These are phyloP conservation scores for Sinocyclocheilus anshuiensis DNA, from an alignment of 2,113 vertebrate species.

Conservation along the genomic window DNA sequence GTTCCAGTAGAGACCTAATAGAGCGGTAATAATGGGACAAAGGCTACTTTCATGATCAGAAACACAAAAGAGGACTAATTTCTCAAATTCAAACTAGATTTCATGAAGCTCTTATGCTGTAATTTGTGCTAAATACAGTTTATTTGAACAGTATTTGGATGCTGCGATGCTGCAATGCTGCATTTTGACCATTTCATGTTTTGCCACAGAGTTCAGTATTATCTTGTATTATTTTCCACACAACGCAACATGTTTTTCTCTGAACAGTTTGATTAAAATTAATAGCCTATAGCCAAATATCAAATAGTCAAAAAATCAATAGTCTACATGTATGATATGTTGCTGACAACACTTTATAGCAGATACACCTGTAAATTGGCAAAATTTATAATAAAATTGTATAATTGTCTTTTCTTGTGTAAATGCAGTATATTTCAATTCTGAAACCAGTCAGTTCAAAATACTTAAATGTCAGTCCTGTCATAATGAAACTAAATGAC, in stretches of 20 bases:
- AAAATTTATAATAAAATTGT: too few species aligned
- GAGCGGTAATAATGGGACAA: not conserved
- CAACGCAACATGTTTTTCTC: not conserved
- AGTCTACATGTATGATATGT: too few species aligned
- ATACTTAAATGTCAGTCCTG: too few species aligned
- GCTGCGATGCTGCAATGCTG: not conserved
- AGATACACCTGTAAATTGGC: too few species aligned
- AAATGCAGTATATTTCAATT: too few species aligned
- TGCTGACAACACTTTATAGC: too few species aligned
- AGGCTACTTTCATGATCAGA: not conserved
- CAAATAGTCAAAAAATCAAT: too few species aligned
- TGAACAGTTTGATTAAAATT: not conserved
- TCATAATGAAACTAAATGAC: too few species aligned
- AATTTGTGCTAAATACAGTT: not conserved
- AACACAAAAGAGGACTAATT: not conserved
- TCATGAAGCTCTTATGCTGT: not conserved
- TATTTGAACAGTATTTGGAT: not conserved
- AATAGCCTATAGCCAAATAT: too few species aligned
- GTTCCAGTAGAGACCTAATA: slow-evolving; percentile 2
- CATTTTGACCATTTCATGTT: not conserved
- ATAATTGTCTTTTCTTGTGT: too few species aligned
- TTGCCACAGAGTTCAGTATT: not conserved
- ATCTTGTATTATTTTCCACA: not conserved
- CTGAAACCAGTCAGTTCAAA: too few species aligned
- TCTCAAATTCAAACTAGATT: not conserved